A percentile compares a stretch with the other conserved stretches of the same genome.
Conservation (phyloP, 2,888 invertebrate species). For the Luperina nickerlii region DNA sequence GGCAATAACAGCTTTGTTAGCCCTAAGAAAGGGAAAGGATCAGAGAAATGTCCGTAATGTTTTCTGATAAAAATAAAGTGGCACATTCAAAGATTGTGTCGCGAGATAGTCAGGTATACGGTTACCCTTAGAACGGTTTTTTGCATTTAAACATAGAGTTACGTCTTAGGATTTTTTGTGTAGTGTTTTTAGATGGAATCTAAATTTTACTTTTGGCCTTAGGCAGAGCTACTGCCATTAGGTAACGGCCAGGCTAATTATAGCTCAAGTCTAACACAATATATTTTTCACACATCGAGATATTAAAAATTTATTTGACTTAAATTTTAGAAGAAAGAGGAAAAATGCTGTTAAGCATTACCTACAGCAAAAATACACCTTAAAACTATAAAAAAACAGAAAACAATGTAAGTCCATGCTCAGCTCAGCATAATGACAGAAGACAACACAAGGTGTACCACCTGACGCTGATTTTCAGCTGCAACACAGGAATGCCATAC, state of each 20-base stretch:
- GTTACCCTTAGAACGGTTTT: slow-evolving; percentile 30
- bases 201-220: neutral
- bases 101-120: slow-evolving; percentile 41
- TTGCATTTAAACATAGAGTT: slow-evolving; percentile 26
- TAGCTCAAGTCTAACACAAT: neutral
- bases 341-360: too few relatives aligned
- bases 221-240: neutral
- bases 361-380: too few relatives aligned
- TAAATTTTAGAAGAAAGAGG: too few relatives aligned
- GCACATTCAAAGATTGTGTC: slow-evolving; percentile 53
- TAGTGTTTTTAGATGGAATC: neutral
- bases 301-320: too few relatives aligned
- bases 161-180: slow-evolving; percentile 5
- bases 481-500: too few relatives aligned
- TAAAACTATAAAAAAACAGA: too few relatives aligned
- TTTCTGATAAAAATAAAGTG: slow-evolving; percentile 60
- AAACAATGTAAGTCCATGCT: too few relatives aligned
- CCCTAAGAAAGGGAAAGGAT: slow-evolving; percentile 37
- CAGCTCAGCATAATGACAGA: too few relatives aligned
- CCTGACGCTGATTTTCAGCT: too few relatives aligned
- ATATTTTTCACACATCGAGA: too few relatives aligned
- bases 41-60: slow-evolving; percentile 51
- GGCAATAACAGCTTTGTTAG: slow-evolving; percentile 29
- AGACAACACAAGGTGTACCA: too few relatives aligned
- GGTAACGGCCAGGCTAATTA: neutral